Conservation (phyloP, 1,140 invertebrate genomes). For the Trichoplusia ni region DNA sequence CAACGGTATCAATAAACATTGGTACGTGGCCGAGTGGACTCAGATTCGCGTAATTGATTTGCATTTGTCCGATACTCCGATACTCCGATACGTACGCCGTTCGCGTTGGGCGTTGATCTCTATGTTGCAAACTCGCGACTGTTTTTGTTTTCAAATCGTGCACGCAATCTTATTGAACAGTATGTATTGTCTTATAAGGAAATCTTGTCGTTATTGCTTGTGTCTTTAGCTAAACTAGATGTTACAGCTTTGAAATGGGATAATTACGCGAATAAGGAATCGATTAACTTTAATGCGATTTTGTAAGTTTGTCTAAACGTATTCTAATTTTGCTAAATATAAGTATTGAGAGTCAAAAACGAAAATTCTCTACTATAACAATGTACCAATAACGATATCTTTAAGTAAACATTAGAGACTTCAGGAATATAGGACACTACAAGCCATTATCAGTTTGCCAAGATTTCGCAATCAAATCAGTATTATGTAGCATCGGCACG, state of each 20-base stretch:
- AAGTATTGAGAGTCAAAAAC: too few species aligned
- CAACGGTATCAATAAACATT: constrained; percentile 42
- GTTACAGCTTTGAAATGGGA: too few species aligned
- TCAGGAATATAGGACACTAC: not conserved
- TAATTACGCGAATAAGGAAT: too few species aligned
- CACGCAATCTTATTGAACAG: too few species aligned
- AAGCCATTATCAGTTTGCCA: constrained; percentile 13
- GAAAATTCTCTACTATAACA: not conserved
- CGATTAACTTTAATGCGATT: too few species aligned
- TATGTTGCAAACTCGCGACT: not conserved
- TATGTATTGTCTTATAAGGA: too few species aligned
- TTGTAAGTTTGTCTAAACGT: too few species aligned
- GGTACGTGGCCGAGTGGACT: too few species aligned
- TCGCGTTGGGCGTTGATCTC: constrained; percentile 49
- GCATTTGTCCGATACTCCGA: constrained; percentile 49
- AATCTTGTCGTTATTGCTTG: too few species aligned
- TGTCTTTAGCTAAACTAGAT: too few species aligned
- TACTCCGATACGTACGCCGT: too few species aligned
- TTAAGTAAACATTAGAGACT: not conserved
- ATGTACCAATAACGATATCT: not conserved
- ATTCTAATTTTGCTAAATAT: too few species aligned
- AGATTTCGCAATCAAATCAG: constrained; percentile 17
- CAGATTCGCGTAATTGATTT: constrained; percentile 54
- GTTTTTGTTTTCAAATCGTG: not conserved
- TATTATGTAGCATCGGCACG: not conserved